Percentiles rank a stretch among this genome's conserved stretches.
These are phyloP conservation scores for Anadara kagoshimensis DNA, from an alignment of 1,140 invertebrate species.

Conservation along the genomic window DNA sequence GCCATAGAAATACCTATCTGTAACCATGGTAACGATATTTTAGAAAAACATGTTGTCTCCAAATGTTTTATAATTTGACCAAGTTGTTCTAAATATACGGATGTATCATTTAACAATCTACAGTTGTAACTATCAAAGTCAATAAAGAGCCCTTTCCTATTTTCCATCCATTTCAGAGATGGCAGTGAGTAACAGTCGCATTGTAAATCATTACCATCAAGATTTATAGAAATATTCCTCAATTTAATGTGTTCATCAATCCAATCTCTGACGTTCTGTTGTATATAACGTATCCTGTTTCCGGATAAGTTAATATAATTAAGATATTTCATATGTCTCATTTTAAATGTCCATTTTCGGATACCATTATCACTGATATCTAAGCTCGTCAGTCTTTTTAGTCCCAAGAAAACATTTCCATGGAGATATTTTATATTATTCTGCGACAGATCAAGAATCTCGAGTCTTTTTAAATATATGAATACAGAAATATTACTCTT, in stretches of 20 bases:
- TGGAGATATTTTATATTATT: conserved; percentile 38
- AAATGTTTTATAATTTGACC: conserved; percentile 26
- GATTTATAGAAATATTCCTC: neutral
- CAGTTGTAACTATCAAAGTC: conserved; percentile 28
- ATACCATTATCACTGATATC: conserved; percentile 35
- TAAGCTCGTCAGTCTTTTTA: conserved; percentile 17
- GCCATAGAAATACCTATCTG: conserved; percentile 4
- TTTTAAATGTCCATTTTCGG: conserved; percentile 7
- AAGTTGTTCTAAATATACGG: neutral
- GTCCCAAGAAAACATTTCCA: conserved; percentile 8
- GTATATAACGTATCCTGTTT: conserved; percentile 18
- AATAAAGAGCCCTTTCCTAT: neutral
- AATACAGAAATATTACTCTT: no score
- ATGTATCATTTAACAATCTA: conserved; percentile 16
- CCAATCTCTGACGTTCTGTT: neutral
- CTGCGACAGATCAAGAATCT: conserved; percentile 35
- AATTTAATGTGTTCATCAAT: neutral
- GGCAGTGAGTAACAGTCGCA: conserved; percentile 41
- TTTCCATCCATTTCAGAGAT: conserved; percentile 42
- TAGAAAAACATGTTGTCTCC: conserved; percentile 29
- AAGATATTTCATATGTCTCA: conserved; percentile 31
- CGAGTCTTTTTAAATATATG: conserved; percentile 4
- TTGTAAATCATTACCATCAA: conserved; percentile 30
- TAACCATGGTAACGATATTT: neutral
- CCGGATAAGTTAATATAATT: conserved; percentile 19